phyloP scores from a whole-genome alignment of 2,113 vertebrate genomes.

The Puma concolor region DNA sequence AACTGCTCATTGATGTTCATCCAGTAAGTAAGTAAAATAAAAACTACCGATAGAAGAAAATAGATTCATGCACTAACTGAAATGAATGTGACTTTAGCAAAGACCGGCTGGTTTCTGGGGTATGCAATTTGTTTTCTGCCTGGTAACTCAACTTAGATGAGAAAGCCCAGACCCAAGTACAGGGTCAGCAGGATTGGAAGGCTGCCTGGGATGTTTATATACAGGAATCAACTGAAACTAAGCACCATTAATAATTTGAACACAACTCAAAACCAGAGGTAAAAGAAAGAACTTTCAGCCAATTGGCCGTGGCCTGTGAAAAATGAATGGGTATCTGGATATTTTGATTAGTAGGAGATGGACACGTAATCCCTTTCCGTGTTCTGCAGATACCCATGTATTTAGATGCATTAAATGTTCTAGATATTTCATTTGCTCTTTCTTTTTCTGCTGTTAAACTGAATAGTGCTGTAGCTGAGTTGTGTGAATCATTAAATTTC shows the following conservation, averaged over 20 bases:
- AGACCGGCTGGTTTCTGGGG: neutral
- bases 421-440: neutral
- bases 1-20: neutral
- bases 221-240: conserved; percentile 41
- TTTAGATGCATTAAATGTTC: neutral
- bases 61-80: neutral
- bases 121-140: neutral
- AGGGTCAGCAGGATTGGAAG: neutral
- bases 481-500: neutral
- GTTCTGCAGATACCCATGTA: neutral
- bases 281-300: neutral
- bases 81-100: neutral
- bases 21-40: neutral
- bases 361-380: neutral
- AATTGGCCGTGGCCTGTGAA: neutral
- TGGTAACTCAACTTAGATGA: conserved; percentile 3
- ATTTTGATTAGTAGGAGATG: neutral
- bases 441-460: neutral
- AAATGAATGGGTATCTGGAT: conserved; percentile 17
- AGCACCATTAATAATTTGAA: conserved; percentile 58
- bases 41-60: neutral
- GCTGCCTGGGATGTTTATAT: conserved; percentile 51
- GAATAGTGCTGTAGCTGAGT: neutral
- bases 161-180: conserved; percentile 41
- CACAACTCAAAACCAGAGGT: conserved; percentile 21